These are phyloP conservation scores for Furcula furcula DNA, from an alignment of 2,888 invertebrate species.

Conservation along the genomic window DNA sequence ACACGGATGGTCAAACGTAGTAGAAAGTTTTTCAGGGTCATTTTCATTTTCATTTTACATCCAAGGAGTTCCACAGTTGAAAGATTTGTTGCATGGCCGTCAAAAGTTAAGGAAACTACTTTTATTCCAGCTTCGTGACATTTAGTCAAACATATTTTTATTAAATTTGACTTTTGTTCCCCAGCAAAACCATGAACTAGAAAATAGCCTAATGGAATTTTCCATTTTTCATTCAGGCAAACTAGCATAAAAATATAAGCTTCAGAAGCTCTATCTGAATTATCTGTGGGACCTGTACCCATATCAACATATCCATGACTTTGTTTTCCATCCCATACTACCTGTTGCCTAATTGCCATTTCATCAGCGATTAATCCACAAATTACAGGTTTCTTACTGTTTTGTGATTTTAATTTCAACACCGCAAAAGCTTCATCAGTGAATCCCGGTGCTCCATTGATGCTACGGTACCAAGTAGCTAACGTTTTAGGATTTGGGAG, in stretches of 20 bases:
- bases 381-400: neutral
- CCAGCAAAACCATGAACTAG: neutral
- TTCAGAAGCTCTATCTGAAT: neutral
- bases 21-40: constrained; percentile 13
- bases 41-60: constrained; percentile 20
- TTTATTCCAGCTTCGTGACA: constrained; percentile 24
- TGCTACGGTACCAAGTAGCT: constrained; percentile 10
- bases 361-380: constrained; percentile 7
- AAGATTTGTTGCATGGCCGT: constrained; percentile 19
- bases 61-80: constrained; percentile 18
- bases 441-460: constrained; percentile 11
- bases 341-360: constrained; percentile 8
- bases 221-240: neutral
- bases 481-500: constrained; percentile 13
- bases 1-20: constrained; percentile 21
- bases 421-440: constrained; percentile 14
- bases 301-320: constrained; percentile 8
- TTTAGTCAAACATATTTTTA: constrained; percentile 16
- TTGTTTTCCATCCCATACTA: constrained; percentile 7
- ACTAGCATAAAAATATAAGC: neutral
- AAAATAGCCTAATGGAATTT: neutral
- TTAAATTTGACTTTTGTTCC: constrained; percentile 1
- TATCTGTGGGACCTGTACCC: neutral
- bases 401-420: too few species aligned
- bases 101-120: constrained; percentile 24